These are phyloP conservation scores for Gnathonemus longibarbis DNA, from an alignment of 2,113 vertebrate genomes.

Conservation along the genomic window DNA sequence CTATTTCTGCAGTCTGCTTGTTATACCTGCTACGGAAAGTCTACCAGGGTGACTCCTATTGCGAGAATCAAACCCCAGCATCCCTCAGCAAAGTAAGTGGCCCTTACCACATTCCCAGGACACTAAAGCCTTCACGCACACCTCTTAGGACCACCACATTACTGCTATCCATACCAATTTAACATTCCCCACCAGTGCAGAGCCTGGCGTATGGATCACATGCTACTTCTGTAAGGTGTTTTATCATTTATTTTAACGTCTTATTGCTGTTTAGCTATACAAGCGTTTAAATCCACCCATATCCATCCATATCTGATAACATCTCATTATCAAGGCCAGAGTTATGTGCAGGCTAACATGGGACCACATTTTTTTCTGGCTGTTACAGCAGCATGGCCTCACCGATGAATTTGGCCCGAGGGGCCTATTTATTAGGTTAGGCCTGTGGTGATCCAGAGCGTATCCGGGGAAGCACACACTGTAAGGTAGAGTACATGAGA, in stretches of 20 bases:
- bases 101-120: neutral
- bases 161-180: neutral
- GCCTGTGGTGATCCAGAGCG: neutral
- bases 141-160: neutral
- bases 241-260: neutral
- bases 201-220: neutral
- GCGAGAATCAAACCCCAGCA: neutral
- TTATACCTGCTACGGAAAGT: neutral
- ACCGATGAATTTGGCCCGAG: neutral
- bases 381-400: neutral
- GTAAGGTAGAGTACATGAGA: neutral
- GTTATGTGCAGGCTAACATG: neutral
- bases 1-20: neutral
- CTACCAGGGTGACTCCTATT: neutral
- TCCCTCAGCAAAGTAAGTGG: neutral
- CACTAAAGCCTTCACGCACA: neutral
- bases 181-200: neutral
- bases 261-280: neutral
- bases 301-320: neutral
- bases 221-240: neutral
- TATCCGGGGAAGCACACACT: neutral
- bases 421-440: neutral
- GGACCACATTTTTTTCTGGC: neutral
- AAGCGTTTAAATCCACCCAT: neutral
- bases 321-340: neutral